Conservation (phyloP, 1,140 invertebrate genomes). For the Teleopsis dalmanni region DNA sequence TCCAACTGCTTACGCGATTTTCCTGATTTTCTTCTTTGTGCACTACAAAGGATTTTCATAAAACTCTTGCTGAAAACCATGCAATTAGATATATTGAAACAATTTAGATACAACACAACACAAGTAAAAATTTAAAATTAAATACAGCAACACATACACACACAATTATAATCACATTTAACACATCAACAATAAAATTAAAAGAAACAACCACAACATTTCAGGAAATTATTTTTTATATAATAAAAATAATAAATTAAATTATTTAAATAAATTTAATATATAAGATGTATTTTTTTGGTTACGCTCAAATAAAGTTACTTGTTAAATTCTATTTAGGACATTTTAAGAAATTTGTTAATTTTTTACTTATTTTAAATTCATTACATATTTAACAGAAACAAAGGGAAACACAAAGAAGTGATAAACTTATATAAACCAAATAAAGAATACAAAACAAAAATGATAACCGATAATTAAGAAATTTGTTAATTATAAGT, state of each 20-base stretch:
- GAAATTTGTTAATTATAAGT: too few relatives aligned
- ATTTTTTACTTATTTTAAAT: too few relatives aligned
- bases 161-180: constrained; percentile 7
- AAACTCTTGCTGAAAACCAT: constrained; percentile 17
- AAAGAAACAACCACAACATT: too few relatives aligned
- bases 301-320: too few relatives aligned
- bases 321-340: too few relatives aligned
- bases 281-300: too few relatives aligned
- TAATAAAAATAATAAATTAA: too few relatives aligned
- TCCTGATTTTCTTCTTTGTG: constrained; percentile 90
- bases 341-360: too few relatives aligned
- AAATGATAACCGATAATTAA: constrained; percentile 15
- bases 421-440: constrained; percentile 11
- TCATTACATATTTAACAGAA: constrained; percentile 29
- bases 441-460: constrained; percentile 5
- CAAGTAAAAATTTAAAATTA: constrained; percentile 6
- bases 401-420: constrained; percentile 40
- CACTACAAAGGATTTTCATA: constrained; percentile 73
- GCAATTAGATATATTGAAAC: constrained; percentile 1
- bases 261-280: too few relatives aligned
- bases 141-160: constrained; percentile 3
- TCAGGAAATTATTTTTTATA: too few relatives aligned
- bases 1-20: constrained; percentile 82
- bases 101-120: constrained; percentile 3
- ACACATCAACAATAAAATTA: constrained; percentile 2